Conservation (phyloP, 2,888 invertebrate genomes). For the Sturmia bella region DNA sequence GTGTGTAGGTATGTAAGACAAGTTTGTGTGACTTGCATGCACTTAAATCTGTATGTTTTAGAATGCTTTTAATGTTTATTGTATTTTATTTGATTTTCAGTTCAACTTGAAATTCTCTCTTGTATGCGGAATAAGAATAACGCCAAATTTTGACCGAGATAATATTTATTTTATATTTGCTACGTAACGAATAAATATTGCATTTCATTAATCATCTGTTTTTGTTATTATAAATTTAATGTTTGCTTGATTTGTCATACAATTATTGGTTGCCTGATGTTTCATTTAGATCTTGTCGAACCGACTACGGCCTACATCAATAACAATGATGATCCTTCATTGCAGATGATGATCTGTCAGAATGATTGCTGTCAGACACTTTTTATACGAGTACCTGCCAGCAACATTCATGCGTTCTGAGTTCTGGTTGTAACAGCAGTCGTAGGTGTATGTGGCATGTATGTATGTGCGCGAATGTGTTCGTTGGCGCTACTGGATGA, state of each 20-base stretch:
- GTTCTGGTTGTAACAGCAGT: neutral
- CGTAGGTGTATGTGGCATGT: slow-evolving; percentile 16
- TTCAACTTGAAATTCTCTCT: slow-evolving; percentile 30
- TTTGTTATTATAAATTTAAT: slow-evolving; percentile 33
- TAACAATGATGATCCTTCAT: slow-evolving; percentile 25
- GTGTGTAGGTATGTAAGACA: neutral
- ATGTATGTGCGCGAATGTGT: slow-evolving; percentile 22
- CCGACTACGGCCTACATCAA: slow-evolving; percentile 34
- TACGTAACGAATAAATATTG: slow-evolving; percentile 66
- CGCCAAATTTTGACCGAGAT: slow-evolving; percentile 66
- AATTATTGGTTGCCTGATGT: slow-evolving; percentile 49
- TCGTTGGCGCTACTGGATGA: slow-evolving; percentile 58
- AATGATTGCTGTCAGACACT: slow-evolving; percentile 35
- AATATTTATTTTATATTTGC: slow-evolving; percentile 60
- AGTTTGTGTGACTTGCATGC: neutral
- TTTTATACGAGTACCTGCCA: slow-evolving; percentile 11
- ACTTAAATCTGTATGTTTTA: neutral
- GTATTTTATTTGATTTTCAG: slow-evolving; percentile 43
- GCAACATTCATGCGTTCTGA: neutral
- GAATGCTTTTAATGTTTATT: slow-evolving; percentile 19
- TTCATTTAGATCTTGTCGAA: slow-evolving; percentile 54
- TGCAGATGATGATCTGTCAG: slow-evolving; percentile 27
- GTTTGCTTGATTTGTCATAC: slow-evolving; percentile 53
- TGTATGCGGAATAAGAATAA: slow-evolving; percentile 69
- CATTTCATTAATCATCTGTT: slow-evolving; percentile 61